Percentiles rank a stretch among this genome's conserved stretches.
Conservation (phyloP, 2,113 vertebrate genomes). For the Carassius auratus region DNA sequence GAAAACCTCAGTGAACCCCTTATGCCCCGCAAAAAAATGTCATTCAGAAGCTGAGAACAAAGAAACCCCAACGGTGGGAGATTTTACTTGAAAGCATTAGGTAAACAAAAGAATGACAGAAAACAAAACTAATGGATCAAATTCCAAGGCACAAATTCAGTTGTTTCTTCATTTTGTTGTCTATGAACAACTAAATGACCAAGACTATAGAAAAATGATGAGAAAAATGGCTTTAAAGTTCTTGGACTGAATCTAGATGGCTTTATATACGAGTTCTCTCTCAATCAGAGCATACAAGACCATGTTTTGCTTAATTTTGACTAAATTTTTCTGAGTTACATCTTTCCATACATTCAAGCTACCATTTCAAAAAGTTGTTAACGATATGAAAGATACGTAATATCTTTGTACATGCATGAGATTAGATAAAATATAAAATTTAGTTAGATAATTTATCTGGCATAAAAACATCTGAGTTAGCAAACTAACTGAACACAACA, state of each 20-base stretch:
- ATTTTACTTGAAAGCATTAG: not conserved
- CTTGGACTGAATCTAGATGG: not conserved
- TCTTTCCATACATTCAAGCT: not conserved
- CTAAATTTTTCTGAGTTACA: not conserved
- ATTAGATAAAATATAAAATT: not conserved
- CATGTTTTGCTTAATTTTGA: not conserved
- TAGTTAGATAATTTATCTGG: not conserved
- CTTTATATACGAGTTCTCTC: not conserved
- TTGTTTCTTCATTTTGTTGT: not conserved
- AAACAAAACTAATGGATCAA: not conserved
- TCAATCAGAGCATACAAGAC: not conserved
- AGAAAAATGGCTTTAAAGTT: not conserved
- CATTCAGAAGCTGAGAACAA: slow-evolving; percentile 45
- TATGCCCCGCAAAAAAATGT: slow-evolving; percentile 61
- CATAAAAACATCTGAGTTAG: not conserved
- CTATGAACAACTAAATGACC: not conserved
- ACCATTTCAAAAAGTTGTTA: not conserved
- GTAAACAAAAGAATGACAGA: slow-evolving; percentile 15
- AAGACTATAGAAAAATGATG: not conserved
- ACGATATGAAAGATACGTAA: not conserved
- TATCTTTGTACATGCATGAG: not conserved
- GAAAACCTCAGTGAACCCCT: slow-evolving; percentile 58
- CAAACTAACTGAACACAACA: not conserved
- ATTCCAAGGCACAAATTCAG: not conserved
- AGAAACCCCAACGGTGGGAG: not conserved